Evolutionary conservation across 2,797 vertebrate genomes (phyloP).

Genomic region (Pempheris klunzingeri): DNA sequence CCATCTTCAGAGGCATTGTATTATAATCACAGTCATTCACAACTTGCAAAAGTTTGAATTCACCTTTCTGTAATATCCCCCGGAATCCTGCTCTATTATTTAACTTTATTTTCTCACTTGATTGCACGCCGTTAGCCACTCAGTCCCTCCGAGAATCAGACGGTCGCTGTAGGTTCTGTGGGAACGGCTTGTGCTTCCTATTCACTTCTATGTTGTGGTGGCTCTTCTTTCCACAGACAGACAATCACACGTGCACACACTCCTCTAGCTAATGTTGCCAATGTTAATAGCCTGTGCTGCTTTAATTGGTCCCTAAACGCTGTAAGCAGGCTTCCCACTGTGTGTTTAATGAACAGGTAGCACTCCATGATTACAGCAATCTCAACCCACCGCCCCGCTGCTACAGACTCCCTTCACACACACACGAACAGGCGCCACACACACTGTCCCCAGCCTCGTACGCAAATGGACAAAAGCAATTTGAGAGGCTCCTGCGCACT

Average conservation of each 20-base stretch:
- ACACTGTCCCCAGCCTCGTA: conserved; percentile 47
- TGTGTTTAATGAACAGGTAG: conserved; percentile 99
- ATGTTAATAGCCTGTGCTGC: conserved; percentile 98
- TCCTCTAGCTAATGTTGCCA: conserved; percentile 79
- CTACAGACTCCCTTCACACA: conserved; percentile 51
- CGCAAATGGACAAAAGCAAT: conserved; percentile 82
- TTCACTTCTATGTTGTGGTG: conserved; percentile 41
- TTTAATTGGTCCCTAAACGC: conserved; percentile 98
- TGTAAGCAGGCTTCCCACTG: conserved; percentile 96
- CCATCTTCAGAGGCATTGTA: conserved; percentile 91
- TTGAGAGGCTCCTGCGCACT: conserved; percentile 74
- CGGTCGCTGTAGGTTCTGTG: conserved; percentile 60
- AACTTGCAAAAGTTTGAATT: conserved; percentile 57
- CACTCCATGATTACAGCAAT: conserved; percentile 99
- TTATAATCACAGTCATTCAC: conserved; percentile 92
- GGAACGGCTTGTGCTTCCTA: conserved; percentile 80
- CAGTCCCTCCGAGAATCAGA: conserved; percentile 60
- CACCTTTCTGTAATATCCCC: conserved; percentile 38
- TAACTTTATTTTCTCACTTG: conserved; percentile 55
- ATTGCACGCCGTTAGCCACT: conserved; percentile 74
- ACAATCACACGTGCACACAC: conserved; percentile 19
- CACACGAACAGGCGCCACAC: conserved; percentile 36
- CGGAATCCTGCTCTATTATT: conserved; percentile 56
- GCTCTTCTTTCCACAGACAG: conserved; percentile 66
- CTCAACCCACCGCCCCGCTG: conserved; percentile 88